A percentile compares a stretch with the other conserved stretches of the same genome.
phyloP scores from a whole-genome alignment of 2,888 invertebrate genomes.

The Electrophaes corylata region DNA sequence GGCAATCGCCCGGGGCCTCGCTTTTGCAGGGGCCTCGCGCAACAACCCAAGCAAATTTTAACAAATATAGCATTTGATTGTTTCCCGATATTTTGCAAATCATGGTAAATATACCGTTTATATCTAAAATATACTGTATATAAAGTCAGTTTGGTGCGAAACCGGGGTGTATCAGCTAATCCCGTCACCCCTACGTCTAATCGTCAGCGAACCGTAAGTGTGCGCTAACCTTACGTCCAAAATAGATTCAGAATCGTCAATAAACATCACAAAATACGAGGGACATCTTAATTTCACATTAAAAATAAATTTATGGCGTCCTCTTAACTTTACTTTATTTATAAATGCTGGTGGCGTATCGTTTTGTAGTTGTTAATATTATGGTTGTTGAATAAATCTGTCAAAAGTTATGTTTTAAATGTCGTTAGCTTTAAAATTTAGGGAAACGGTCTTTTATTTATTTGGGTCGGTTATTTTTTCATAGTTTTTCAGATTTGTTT shows the following conservation, averaged over 20 bases:
- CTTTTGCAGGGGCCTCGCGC: no score
- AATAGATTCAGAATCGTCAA: constrained; percentile 53
- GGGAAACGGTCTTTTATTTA: constrained; percentile 29
- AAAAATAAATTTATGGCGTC: constrained; percentile 70
- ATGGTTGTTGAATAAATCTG: constrained; percentile 75
- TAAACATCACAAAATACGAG: constrained; percentile 70
- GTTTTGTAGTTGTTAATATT: constrained; percentile 75
- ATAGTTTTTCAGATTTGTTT: background rate
- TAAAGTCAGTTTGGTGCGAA: no score
- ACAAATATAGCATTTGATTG: no score
- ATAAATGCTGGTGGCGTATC: constrained; percentile 48
- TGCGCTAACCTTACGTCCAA: constrained; percentile 32
- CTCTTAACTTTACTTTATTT: constrained; percentile 67
- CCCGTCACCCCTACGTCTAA: no score
- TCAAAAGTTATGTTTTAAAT: constrained; percentile 48
- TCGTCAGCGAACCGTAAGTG: constrained; percentile 5
- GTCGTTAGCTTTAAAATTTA: constrained; percentile 33
- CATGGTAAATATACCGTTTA: no score
- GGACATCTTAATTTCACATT: constrained; percentile 79
- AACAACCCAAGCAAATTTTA: no score
- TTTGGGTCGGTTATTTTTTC: constrained; percentile 22
- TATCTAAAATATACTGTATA: no score
- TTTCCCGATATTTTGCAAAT: no score
- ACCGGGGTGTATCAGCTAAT: no score
- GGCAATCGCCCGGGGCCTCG: no score